Conservation (phyloP, 2,113 vertebrate genomes). For the Ochotona curzoniae region DNA sequence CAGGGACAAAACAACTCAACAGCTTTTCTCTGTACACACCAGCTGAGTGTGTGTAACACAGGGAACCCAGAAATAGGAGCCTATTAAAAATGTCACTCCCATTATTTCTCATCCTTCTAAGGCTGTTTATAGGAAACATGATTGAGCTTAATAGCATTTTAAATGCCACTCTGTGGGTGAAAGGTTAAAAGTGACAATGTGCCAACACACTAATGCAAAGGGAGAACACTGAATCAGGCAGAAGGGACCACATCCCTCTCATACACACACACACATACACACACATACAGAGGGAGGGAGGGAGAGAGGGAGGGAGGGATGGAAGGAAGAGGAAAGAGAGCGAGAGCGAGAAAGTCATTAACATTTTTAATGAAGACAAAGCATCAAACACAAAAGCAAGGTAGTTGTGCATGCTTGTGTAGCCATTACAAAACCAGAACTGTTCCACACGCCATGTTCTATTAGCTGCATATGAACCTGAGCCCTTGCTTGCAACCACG, state of each 20-base stretch:
- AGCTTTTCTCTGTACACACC: not conserved
- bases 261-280: not conserved
- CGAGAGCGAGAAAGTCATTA: not conserved
- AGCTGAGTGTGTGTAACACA: not conserved
- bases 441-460: not conserved
- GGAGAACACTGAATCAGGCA: conserved; percentile 45
- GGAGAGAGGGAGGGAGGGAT: not conserved
- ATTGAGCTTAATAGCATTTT: conserved; percentile 73
- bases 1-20: not conserved
- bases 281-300: not conserved
- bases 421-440: conserved; percentile 49
- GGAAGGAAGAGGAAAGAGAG: not conserved
- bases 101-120: conserved; percentile 64
- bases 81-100: conserved; percentile 71
- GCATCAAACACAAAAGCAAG: conserved; percentile 5
- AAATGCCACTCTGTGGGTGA: conserved; percentile 71
- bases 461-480: not conserved
- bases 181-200: conserved; percentile 72
- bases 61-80: conserved; percentile 35
- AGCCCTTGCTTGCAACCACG: not conserved
- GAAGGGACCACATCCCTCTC: not conserved
- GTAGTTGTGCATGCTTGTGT: not conserved
- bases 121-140: conserved; percentile 75
- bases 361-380: conserved; percentile 42
- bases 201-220: conserved; percentile 63